These are phyloP conservation scores for Scolopax mira DNA, from an alignment of 2,113 vertebrate genomes.

Conservation along the genomic window DNA sequence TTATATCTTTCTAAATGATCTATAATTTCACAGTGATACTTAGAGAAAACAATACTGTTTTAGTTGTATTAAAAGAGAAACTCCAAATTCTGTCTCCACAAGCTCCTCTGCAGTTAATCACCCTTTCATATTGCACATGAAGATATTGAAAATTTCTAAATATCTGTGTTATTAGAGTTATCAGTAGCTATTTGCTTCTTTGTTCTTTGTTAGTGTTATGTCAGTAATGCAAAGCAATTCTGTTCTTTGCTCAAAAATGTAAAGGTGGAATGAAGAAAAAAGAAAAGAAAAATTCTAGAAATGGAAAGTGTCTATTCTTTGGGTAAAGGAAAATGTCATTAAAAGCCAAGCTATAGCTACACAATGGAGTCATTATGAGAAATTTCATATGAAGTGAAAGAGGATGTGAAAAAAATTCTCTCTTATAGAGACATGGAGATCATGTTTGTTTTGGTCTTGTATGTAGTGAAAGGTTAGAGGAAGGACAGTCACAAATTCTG, in stretches of 20 bases:
- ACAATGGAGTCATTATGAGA: conserved; percentile 67
- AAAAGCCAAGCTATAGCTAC: conserved; percentile 25
- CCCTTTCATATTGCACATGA: neutral
- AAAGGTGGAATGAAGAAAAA: neutral
- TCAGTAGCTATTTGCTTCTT: neutral
- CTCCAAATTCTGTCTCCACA: neutral
- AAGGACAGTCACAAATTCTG: conserved; percentile 44
- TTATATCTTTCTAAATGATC: neutral
- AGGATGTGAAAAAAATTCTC: conserved; percentile 70
- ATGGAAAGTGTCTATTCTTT: conserved; percentile 53
- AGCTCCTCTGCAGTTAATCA: neutral
- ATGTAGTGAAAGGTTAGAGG: conserved; percentile 67
- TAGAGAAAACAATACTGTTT: neutral
- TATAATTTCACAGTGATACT: neutral
- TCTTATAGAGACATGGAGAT: conserved; percentile 35
- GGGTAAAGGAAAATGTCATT: conserved; percentile 11
- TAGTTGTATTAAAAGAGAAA: neutral
- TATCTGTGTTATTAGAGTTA: neutral
- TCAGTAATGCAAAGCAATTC: neutral
- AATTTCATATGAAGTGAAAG: conserved; percentile 70
- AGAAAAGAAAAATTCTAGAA: conserved; percentile 25
- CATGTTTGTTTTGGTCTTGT: conserved; percentile 63
- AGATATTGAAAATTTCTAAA: neutral
- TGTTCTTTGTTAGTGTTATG: neutral
- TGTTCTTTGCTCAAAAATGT: neutral